Percentiles rank a stretch among this genome's conserved stretches.
Evolutionary conservation across 1,140 invertebrate species (phyloP).

Genomic region (Cyrtorhinus lividipennis): DNA sequence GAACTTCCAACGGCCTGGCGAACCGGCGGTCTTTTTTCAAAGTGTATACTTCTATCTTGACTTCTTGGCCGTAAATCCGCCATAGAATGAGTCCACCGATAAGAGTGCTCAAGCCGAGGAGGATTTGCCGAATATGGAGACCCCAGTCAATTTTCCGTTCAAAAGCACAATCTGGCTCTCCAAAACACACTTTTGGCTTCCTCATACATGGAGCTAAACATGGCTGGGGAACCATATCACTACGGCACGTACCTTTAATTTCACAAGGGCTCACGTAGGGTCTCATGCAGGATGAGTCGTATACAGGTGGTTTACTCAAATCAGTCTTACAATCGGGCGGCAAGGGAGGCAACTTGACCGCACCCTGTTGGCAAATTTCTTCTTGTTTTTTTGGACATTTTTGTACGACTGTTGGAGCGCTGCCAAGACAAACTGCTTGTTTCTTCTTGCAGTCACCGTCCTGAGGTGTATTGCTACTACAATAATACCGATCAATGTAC

Average conservation of each 20-base stretch:
- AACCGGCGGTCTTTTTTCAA: background rate
- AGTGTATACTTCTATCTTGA: background rate
- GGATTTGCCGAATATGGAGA: background rate
- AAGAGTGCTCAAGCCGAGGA: background rate
- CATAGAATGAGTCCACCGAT: background rate
- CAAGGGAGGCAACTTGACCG: background rate
- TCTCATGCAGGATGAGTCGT: background rate
- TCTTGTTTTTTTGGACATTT: background rate
- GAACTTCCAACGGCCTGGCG: background rate
- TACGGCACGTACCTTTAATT: background rate
- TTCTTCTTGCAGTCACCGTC: background rate
- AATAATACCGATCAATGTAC: background rate
- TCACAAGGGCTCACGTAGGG: slow-evolving; percentile 11
- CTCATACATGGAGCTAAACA: slow-evolving; percentile 4
- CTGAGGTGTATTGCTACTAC: background rate
- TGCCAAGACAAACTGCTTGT: background rate
- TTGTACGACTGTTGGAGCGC: background rate
- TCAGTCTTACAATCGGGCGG: background rate
- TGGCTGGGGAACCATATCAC: background rate
- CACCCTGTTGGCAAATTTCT: background rate
- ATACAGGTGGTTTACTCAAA: background rate
- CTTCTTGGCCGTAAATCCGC: background rate
- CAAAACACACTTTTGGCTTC: background rate
- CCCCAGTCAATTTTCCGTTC: background rate
- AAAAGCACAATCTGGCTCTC: background rate